A percentile compares a stretch with the other conserved stretches of the same genome.
Conservation (phyloP, 2,888 invertebrate genomes). For the Thyatira batis region DNA sequence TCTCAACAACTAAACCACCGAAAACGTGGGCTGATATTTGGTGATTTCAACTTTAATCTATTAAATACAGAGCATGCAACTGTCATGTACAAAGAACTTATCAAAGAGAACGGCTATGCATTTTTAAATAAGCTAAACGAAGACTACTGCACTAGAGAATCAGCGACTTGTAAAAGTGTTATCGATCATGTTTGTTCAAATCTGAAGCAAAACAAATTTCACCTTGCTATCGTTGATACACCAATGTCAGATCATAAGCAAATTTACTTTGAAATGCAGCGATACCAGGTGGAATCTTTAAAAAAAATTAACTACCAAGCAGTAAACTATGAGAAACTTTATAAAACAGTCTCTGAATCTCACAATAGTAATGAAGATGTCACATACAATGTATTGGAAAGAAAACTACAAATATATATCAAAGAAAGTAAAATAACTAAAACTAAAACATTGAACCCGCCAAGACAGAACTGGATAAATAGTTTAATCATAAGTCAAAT, state of each 20-base stretch:
- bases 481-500: slow-evolving; percentile 20
- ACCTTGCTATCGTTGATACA: slow-evolving; percentile 19
- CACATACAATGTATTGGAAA: not conserved
- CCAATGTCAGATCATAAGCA: slow-evolving; percentile 28
- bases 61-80: slow-evolving; percentile 2
- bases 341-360: not conserved
- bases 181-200: slow-evolving; percentile 27
- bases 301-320: slow-evolving; percentile 1
- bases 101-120: slow-evolving; percentile 12
- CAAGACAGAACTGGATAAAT: slow-evolving; percentile 27
- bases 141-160: slow-evolving; percentile 22
- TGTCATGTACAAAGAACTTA: slow-evolving; percentile 7
- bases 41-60: slow-evolving; percentile 17
- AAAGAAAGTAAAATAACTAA: slow-evolving; percentile 14
- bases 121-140: slow-evolving; percentile 21
- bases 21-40: slow-evolving; percentile 17
- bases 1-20: slow-evolving; percentile 10
- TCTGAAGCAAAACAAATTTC: slow-evolving; percentile 19
- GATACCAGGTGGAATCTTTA: not conserved
- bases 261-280: slow-evolving; percentile 16
- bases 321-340: not conserved
- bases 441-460: slow-evolving; percentile 18
- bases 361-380: not conserved
- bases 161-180: slow-evolving; percentile 17
- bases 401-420: not conserved